Base-by-base conservation (phyloP, 2,797 vertebrate species). In the Neosalanx taihuensis region DNA sequence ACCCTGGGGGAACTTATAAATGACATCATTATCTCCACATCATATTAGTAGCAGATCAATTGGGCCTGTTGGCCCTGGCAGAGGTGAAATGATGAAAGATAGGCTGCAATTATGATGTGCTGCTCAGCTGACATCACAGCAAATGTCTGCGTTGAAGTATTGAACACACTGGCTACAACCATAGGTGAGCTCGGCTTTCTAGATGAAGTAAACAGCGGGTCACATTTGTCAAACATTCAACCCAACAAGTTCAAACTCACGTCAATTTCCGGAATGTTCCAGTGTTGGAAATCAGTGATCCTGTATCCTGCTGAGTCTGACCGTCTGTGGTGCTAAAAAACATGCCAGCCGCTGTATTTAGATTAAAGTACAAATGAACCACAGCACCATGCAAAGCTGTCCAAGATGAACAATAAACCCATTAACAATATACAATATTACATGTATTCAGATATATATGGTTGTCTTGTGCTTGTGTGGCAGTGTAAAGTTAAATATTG, bases 11-110 rank as follows among this genome's bases (percentile, higher is more conserved):
- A 58, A 83, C 83, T 89, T 88, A 90, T 86, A 88, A 76, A 91
- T 88, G 88, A 85, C 78, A 82, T 89, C 85, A 91, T 91, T 89
- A 90, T 89, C 86, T 86, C 75, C 84, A 87, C 85, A 81, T 88
- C 78, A 85, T 84, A 85, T 88, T 88, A 90, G 87, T 88, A 88
- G 79, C 67, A 78, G 86, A 90, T 91, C 89, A 82, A 89, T 91
- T 70, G 68, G 84, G 75, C 83, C 80, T 85, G 76, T 78, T 79
- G 84, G 63, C 73, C 29, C 69, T 78, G 77, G 76, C 78, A 76
- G 82, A 85, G 85, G 79, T 83, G 85, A 84, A 76, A 72, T 51
- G 84, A 85, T 87, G 87, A 85, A 57, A 70, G 85, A 86, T 85
- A 79, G 70, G 59, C 35, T 26, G 12, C 4, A 73, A 61, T 76